A percentile compares a stretch with the other conserved stretches of the same genome.
Conservation (phyloP, 2,888 invertebrate genomes). For the Tipula confusa region DNA sequence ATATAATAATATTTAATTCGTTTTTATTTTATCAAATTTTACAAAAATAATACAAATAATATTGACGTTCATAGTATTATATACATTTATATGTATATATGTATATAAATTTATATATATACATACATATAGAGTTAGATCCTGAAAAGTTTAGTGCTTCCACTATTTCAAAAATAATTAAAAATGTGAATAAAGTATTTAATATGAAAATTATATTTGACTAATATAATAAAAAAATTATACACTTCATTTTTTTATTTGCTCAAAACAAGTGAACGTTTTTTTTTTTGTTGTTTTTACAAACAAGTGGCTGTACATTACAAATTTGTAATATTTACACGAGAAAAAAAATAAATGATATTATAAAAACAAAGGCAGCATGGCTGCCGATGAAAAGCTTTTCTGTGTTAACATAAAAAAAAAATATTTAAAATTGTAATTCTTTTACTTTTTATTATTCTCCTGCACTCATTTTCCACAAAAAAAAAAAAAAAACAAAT, state of each 20-base stretch:
- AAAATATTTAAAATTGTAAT: background rate
- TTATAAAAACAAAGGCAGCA: constrained; percentile 30
- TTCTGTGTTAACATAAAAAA: background rate
- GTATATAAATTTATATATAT: too few species aligned
- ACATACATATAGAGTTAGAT: background rate
- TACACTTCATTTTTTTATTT: background rate
- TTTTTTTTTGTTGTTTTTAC: background rate
- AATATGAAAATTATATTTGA: background rate
- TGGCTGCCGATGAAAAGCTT: constrained; percentile 29
- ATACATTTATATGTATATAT: too few species aligned
- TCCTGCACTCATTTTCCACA: background rate
- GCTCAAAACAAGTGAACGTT: background rate
- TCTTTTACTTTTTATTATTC: background rate
- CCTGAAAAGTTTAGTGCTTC: constrained; percentile 27
- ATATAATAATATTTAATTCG: constrained; percentile 15
- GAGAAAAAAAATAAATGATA: background rate
- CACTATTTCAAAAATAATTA: background rate
- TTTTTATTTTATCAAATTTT: constrained; percentile 6
- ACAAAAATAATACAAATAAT: background rate
- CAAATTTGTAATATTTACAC: background rate
- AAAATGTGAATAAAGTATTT: background rate
- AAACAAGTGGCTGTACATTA: background rate
- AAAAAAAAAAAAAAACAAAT: background rate
- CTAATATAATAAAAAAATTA: constrained; percentile 13
- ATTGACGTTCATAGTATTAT: constrained; percentile 17